Evolutionary conservation across 2,113 vertebrate genomes (phyloP).

Genomic region (Peucedramus taeniatus): DNA sequence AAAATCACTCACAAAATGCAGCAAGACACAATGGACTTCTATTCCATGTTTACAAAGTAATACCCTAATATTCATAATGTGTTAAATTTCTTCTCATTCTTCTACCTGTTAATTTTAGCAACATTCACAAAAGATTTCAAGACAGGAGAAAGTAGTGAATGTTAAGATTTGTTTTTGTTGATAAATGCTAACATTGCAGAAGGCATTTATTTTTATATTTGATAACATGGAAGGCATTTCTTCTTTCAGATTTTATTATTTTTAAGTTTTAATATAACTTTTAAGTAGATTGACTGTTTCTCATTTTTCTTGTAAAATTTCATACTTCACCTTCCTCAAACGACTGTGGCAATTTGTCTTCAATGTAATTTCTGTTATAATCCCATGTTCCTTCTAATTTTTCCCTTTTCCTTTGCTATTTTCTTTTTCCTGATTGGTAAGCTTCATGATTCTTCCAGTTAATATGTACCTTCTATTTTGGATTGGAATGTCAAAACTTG

Average conservation of each 20-base stretch:
- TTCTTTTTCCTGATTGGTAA: background rate
- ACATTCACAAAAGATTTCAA: background rate
- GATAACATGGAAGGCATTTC: background rate
- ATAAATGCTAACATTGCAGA: background rate
- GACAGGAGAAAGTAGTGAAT: background rate
- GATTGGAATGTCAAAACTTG: background rate
- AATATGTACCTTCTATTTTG: background rate
- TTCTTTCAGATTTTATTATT: background rate
- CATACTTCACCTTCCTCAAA: background rate
- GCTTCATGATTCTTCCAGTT: background rate
- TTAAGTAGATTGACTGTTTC: background rate
- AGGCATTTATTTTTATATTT: background rate
- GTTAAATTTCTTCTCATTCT: background rate
- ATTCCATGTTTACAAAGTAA: background rate
- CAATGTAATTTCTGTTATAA: background rate
- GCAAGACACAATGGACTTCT: background rate
- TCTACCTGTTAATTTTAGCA: background rate
- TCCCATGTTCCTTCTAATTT: background rate
- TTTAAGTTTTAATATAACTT: background rate
- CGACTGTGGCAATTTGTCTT: background rate
- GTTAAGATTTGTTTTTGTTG: background rate
- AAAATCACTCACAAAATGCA: background rate
- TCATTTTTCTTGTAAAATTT: background rate
- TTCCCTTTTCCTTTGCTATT: background rate
- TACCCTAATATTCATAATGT: background rate